phyloP scores from a whole-genome alignment of 2,797 vertebrate genomes.

The Spheniscus humboldti region DNA sequence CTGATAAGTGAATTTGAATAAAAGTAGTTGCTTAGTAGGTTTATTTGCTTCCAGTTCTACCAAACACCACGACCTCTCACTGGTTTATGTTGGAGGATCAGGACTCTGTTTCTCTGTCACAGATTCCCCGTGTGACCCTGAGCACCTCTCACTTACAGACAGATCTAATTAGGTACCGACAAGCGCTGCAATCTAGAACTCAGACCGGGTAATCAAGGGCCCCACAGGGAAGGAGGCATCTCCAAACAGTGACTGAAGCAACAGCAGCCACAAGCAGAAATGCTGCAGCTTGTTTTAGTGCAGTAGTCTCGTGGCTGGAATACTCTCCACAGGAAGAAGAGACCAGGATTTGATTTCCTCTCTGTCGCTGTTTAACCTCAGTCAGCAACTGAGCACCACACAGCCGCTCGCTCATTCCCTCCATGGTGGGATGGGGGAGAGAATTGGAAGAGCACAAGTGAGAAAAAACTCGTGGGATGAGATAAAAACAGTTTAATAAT shows the following conservation, averaged over 20 bases:
- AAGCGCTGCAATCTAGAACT: neutral
- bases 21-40: neutral
- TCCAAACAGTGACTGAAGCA: neutral
- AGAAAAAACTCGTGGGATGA: too few relatives aligned
- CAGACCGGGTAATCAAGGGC: rapidly evolving
- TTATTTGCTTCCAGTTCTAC: neutral
- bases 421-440: too few relatives aligned
- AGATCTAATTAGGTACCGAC: neutral
- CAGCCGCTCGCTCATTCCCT: too few relatives aligned
- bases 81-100: neutral
- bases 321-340: neutral
- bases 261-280: neutral
- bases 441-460: too few relatives aligned
- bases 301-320: neutral
- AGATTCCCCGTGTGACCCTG: rapidly evolving
- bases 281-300: neutral
- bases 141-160: neutral
- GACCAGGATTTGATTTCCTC: neutral
- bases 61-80: neutral
- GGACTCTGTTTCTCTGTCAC: neutral
- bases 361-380: too few relatives aligned
- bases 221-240: neutral
- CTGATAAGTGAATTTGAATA: neutral
- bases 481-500: too few relatives aligned
- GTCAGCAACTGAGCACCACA: too few relatives aligned